These are phyloP conservation scores for Bergia puertoricense DNA, from an alignment of 92 coral and sea anemone genomes.

Conservation along the genomic window DNA sequence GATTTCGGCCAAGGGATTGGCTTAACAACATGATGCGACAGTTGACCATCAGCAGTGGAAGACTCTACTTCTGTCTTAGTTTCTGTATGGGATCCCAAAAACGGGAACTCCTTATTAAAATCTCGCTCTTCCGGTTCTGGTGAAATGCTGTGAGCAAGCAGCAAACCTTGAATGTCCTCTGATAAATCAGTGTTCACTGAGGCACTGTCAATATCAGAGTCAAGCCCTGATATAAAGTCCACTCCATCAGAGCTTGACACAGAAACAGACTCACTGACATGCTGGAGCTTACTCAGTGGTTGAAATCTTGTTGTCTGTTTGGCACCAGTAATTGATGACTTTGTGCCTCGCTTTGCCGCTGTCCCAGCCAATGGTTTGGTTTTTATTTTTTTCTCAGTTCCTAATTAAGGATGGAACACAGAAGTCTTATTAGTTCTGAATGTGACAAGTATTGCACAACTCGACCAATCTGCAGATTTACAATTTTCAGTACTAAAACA, in stretches of 20 bases:
- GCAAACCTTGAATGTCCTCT: constrained; percentile 49
- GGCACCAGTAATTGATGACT: neutral
- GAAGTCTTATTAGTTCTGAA: neutral
- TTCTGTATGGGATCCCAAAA: constrained; percentile 15
- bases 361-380: constrained; percentile 19
- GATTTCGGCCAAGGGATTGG: constrained; percentile 23
- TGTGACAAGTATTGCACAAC: neutral
- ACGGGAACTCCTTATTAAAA: constrained; percentile 40
- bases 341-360: constrained; percentile 35
- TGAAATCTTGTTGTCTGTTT: constrained; percentile 51
- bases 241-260: constrained; percentile 51
- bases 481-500: neutral
- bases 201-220: constrained; percentile 58
- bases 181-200: constrained; percentile 58
- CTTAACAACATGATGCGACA: neutral
- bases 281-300: constrained; percentile 36
- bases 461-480: too few species aligned
- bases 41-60: constrained; percentile 6
- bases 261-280: constrained; percentile 49
- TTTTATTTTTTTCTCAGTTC: constrained; percentile 40
- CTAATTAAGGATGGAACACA: constrained; percentile 35
- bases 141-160: constrained; percentile 47
- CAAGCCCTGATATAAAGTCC: constrained; percentile 47
- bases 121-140: constrained; percentile 43
- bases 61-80: neutral